Evolutionary conservation across 2,888 invertebrate genomes (phyloP), one percentile per base, ranked within the genome.

Genomic region (Eilema caniola): DNA sequence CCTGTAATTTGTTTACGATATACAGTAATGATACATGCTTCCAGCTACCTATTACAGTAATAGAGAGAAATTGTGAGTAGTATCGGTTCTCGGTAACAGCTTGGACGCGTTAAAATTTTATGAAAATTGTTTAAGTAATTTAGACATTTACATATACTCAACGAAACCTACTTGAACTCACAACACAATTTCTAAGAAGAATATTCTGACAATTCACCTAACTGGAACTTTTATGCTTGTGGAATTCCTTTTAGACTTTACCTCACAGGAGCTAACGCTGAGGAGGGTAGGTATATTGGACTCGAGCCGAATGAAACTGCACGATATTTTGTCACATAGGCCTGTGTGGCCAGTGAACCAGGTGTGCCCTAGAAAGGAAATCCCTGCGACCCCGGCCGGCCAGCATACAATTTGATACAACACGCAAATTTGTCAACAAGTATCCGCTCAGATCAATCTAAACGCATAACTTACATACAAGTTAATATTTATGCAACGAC

Each of bases 1-100:
- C 64, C 70, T 66, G 81, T 85, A 81, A 86, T 83, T 85, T 86
- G 86, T 87, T 84, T 84, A 83, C 81, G 76, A 76, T 78, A 78
- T 73, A 33, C 70, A 71, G 76, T 75, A 73, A 59, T 59, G 73
- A 77, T 77, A 71, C 63, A 74, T 73, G 67, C 71, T 70, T 68
- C 60, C 63, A n/a, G 63, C 25, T 59, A 70, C 53, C 69, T 62
- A 73, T 76, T 74, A 76, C 41, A 69, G 57, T 70, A 63, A 66
- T 63, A 56, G 57, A 53, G 69, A 75, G 74, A 74, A 76, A 74
- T 73, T 33, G 41, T 16, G 47, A 60, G 41, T 56, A 56, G 69
- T 71, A 78, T 62, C 11, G 20, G 11, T 67, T 69, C 57, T 37
- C 64, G 65, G 62, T 70, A 72, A 68, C 33, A 23, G 12, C 62